Base-by-base conservation (phyloP, 2,888 invertebrate species). In the Ischnus inquisitorius region DNA sequence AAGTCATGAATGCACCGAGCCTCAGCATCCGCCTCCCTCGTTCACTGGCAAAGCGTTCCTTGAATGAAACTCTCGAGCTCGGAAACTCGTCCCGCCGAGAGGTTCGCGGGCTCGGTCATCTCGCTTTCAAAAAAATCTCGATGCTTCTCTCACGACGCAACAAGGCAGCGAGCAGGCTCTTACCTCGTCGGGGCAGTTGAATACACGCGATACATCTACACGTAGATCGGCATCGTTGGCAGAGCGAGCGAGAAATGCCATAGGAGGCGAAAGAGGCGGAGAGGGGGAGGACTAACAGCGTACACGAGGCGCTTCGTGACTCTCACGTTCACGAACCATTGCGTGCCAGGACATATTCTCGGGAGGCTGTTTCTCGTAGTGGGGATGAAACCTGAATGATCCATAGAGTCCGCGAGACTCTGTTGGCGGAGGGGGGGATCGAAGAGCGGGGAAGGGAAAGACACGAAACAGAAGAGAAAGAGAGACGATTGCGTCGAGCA, bases 381-480 rank as follows among this genome's bases (percentile, higher is more conserved):
- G 90, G 93, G 92, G 92, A 85, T 89, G 84, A 92, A 92, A 90
- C 89, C 89, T 92, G 92, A 93, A 93, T 93, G 92, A 91, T 92
- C 92, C 91, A 90, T 90, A 86, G 84, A 85, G 71, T 51, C 65
- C 78, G 62, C 68, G 81, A 71, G 77, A 80, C 19, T 60, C 48
- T 77, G 19, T 62, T 25, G 79, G 51, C n/a, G 68, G 46, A 39
- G 67, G 43, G 51, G 65, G 74, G 82, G 67, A 34, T 34, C 34
- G 64, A 43, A 28, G 19, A 25, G 25, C 22, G 16, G 25, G 75
- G 93, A 91, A 92, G 90, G 90, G 82, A 84, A 89, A 67, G 80
- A 46, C 62, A 54, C 75, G 48, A 74, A 22, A 60, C 64, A 94
- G n/a, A 28, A 28, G 41, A 57, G 39, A 16, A 57, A 22, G 94